phyloP scores from a whole-genome alignment of 2,888 invertebrate species.

The Sericinus montela region DNA sequence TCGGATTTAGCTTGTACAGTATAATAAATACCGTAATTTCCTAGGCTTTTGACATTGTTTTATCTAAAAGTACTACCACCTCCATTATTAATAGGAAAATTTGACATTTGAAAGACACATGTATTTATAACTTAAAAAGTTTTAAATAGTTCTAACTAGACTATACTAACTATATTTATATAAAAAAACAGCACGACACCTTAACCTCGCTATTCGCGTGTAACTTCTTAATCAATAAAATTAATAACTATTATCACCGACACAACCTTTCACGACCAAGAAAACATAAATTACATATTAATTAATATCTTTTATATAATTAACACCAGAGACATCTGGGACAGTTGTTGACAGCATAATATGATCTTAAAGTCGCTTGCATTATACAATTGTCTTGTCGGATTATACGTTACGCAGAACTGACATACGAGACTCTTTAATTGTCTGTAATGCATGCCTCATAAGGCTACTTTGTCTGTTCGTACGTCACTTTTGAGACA shows the following conservation, averaged over 20 bases:
- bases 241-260: neutral
- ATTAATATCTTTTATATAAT: slow-evolving; percentile 2
- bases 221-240: neutral
- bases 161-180: too few species aligned
- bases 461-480: slow-evolving; percentile 2
- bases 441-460: neutral
- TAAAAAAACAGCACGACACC: too few species aligned
- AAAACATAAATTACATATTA: neutral
- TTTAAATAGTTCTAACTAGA: too few species aligned
- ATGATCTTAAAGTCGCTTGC: slow-evolving; percentile 9
- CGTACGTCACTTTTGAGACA: neutral
- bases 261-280: neutral
- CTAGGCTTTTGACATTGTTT: too few species aligned
- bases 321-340: neutral
- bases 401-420: neutral
- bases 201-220: too few species aligned
- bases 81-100: too few species aligned
- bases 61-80: too few species aligned
- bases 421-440: neutral
- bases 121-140: too few species aligned
- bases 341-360: slow-evolving; percentile 11
- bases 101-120: too few species aligned
- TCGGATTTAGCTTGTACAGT: too few species aligned
- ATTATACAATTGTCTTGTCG: slow-evolving; percentile 10
- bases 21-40: too few species aligned